Base-by-base conservation (phyloP, 2,888 invertebrate species). In the Cantharis rustica region DNA sequence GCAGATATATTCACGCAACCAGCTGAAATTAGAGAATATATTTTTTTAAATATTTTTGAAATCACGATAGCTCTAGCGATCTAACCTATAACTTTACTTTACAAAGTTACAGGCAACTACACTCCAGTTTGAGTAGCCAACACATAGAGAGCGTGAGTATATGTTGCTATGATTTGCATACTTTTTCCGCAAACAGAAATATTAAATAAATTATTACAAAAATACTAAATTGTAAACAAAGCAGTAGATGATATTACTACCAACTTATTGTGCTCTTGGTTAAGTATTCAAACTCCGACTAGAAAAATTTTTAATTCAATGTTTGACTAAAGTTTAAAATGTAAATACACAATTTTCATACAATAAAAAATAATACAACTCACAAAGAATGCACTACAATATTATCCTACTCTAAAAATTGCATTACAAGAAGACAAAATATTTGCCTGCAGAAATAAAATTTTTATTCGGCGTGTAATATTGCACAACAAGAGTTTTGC, bases 1-100 rank as follows among this genome's bases (percentile, higher is more conserved):
- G 77, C 77, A 75, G 69, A 69, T 70, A 69, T 66, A 47, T 72
- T 64, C 66, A 66, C 72, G 72, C 72, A 72, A 16, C 71, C 68
- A n/a, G 47, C 62, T 72, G 75, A 61, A 69, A 68, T 31, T 27
- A 26, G 61, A 27, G 17, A 75, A 72, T n/a, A 31, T 31, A 47
- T 47, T 47, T 47, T n/a, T 47, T 47, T 47, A 47, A 47, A 47
- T 47, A 47, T n/a, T 47, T 47, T n/a, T 47, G 7, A n/a, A n/a
- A 13, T 47, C 7, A n/a, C 7, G 13, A 47, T n/a, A 47, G n/a
- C 47, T 47, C 47, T 47, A 47, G n/a, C n/a, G 47, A 7, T 1
- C 7, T n/a, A 47, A 31, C 10, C 7, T n/a, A 2, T 1, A 47
- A 47, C 47, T n/a, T n/a, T 47, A 4, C 1, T 5, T 2, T 47